Evolutionary conservation across 2,113 vertebrate genomes (phyloP), one percentile per base, ranked within the genome.

Genomic region (Chiloscyllium plagiosum): DNA sequence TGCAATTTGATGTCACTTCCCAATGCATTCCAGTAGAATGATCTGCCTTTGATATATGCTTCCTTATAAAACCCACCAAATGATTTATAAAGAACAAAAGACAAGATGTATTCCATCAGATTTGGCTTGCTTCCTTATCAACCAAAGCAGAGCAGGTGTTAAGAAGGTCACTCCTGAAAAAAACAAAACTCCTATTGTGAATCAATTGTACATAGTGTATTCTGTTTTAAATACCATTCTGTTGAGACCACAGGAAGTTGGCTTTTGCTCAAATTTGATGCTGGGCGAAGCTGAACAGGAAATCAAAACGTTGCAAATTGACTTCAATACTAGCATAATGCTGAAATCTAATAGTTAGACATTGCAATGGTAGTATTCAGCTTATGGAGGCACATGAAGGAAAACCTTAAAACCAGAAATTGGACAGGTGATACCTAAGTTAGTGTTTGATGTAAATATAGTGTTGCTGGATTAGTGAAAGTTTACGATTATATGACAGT

Each of bases 151-250:
- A 90, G 52, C 50, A 90, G 87, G 87, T 61, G 52, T 56, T 90
- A 90, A 90, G 87, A 61, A 90, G 87, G 50, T 90, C 87, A 90
- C 61, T 90, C 13, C 29, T 90, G 52, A 61, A 90, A 61, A 56
- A 17, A 90, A 90, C 52, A 65, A 61, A 61, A 17, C 87, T 61
- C 87, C 86, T 56, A 56, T 89, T 89, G 86, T 89, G 86, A 89
- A 89, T 89, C 86, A 89, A 89, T 89, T 52, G 86, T 50, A 89
- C 29, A 50, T 29, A 15, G 86, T 89, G 20, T 56, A 89, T 56
- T 56, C 50, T 56, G 24, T 29, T 50, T 56, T 89, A 89, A 89
- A 89, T 29, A 52, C 47, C 86, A 50, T 52, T 50, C 86, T 89
- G 86, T 24, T 24, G 13, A 89, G 86, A 22, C 86, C 50, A 52